Evolutionary conservation across 2,888 invertebrate genomes (phyloP), one percentile per base, ranked within the genome.

Genomic region (Uropetala carovei): DNA sequence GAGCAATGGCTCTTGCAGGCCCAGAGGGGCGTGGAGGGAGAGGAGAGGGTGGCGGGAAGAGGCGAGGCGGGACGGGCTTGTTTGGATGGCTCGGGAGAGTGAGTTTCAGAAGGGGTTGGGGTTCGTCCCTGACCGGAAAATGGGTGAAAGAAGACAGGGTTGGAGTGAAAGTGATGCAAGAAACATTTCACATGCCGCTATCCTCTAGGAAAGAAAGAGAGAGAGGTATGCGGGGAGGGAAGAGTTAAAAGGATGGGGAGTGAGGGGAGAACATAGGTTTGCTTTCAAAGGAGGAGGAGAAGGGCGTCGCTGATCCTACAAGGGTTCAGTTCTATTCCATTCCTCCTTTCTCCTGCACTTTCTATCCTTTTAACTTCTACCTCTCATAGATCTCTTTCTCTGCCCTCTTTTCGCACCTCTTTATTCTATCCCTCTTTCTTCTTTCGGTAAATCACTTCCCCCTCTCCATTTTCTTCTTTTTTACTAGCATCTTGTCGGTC

Each of bases 31-130:
- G 27, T n/a, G 22, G 75, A 64, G 89, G 89, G 30, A 18, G 89
- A 64, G 83, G 83, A 18, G 83, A 56, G 93, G 92, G 93, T 92
- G 84, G 89, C 92, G 91, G 84, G 92, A 68, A 92, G 93, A 91
- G 82, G 86, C 56, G 30, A 57, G 83, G 0, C 8, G 7, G 57
- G 83, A 43, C n/a, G 57, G 83, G 83, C 18, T n/a, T 83, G 18
- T 83, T 56, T 83, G 56, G n/a, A 11, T 5, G 83, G 93, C 92
- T 93, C 59, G 64, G 92, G 56, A 64, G 27, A n/a, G 92, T 82
- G 68, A 60, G 75, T 64, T 58, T 57, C 83, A 68, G 92, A 89
- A 68, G 68, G 84, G 60, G 92, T 75, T 30, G 86, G 92, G 92
- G 85, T 85, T 92, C 91, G 92, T 81, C 30, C 83, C 27, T 43